These are phyloP conservation scores for Manis javanica DNA, from an alignment of 2,797 vertebrate species.

Conservation along the genomic window DNA sequence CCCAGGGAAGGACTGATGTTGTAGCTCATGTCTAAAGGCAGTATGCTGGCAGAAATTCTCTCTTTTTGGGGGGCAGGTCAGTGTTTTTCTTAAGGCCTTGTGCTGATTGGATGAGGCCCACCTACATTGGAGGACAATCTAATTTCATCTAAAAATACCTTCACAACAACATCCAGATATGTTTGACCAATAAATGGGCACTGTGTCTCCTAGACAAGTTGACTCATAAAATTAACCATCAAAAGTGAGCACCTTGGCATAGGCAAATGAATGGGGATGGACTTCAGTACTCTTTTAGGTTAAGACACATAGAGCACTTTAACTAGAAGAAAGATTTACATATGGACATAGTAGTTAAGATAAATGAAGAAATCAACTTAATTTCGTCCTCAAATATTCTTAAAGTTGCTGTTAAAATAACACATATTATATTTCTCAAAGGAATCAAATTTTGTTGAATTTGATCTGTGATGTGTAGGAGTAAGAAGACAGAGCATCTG, in stretches of 20 bases:
- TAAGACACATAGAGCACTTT: background rate
- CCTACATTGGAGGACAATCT: background rate
- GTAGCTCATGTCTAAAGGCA: background rate
- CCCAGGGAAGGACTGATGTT: background rate
- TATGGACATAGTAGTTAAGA: background rate
- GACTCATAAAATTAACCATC: background rate
- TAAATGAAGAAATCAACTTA: background rate
- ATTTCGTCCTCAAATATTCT: slow-evolving; percentile 53
- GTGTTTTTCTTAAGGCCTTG: background rate
- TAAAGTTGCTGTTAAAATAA: slow-evolving; percentile 63
- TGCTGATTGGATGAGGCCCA: background rate
- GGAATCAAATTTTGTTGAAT: slow-evolving; percentile 68
- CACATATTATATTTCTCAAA: slow-evolving; percentile 58
- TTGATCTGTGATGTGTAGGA: slow-evolving; percentile 73
- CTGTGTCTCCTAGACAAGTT: background rate
- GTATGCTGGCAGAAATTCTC: background rate
- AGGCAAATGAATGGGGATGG: background rate
- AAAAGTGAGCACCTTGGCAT: background rate
- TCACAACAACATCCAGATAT: background rate
- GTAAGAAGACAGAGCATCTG: slow-evolving; percentile 76
- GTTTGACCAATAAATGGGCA: background rate
- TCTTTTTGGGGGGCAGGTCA: background rate
- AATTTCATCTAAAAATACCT: background rate
- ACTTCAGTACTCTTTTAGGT: background rate
- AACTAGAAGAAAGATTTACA: background rate